A percentile compares a stretch with the other conserved stretches of the same genome.
phyloP scores from a whole-genome alignment of 2,888 invertebrate species.

The Phortica okadai region DNA sequence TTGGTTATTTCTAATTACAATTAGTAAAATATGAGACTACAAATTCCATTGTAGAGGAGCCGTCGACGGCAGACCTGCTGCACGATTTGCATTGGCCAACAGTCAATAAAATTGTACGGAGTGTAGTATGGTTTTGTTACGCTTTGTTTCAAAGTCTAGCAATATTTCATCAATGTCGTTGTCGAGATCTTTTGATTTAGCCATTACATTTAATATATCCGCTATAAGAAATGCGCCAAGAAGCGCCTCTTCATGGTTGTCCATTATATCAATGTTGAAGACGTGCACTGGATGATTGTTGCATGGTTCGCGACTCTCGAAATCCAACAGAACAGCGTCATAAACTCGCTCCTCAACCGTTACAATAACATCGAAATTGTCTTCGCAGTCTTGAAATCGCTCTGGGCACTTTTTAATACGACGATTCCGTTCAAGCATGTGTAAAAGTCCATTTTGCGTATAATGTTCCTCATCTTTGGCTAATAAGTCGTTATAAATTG shows the following conservation, averaged over 20 bases:
- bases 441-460: slow-evolving; percentile 97
- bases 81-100: no score
- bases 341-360: slow-evolving; percentile 99
- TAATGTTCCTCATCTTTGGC: slow-evolving; percentile 95
- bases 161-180: slow-evolving; percentile 64
- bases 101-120: slow-evolving; percentile 14
- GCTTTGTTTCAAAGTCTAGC: slow-evolving; percentile 62
- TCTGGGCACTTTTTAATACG: slow-evolving; percentile 96
- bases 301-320: slow-evolving; percentile 87
- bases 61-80: no score
- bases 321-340: slow-evolving; percentile 97
- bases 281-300: slow-evolving; percentile 95
- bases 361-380: slow-evolving; percentile 96
- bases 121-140: slow-evolving; percentile 59
- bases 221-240: slow-evolving; percentile 98
- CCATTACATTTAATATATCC: slow-evolving; percentile 90
- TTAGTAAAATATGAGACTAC: no score
- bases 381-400: slow-evolving; percentile 91
- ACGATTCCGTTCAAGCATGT: slow-evolving; percentile 98
- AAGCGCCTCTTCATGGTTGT: slow-evolving; percentile 99
- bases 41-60: no score
- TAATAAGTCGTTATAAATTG: slow-evolving; percentile 94
- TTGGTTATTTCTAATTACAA: no score
- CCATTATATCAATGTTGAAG: slow-evolving; percentile 98
- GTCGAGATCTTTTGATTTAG: slow-evolving; percentile 60